Conservation (phyloP, 2,888 invertebrate species). For the Danaus chrysippus region DNA sequence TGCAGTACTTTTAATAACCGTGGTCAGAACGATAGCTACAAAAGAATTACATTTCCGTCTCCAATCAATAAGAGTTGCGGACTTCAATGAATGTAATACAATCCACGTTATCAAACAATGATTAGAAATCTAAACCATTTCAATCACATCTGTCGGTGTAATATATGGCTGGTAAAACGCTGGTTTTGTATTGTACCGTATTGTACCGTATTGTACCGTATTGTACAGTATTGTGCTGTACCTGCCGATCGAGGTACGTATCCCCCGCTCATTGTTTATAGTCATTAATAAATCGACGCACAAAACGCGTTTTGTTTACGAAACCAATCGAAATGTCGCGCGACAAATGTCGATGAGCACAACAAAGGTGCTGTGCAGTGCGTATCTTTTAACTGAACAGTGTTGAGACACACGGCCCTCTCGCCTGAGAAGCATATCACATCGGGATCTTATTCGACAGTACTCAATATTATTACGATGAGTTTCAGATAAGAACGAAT, state of each 20-base stretch:
- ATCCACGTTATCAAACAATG: constrained; percentile 2
- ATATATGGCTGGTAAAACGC: neutral
- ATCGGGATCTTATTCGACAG: neutral
- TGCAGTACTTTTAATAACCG: too few relatives aligned
- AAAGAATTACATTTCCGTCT: neutral
- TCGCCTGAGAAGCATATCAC: constrained; percentile 10
- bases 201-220: neutral
- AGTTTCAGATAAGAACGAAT: too few relatives aligned
- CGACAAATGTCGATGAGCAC: constrained; percentile 62
- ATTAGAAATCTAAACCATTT: constrained; percentile 3
- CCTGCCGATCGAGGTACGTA: constrained; percentile 48
- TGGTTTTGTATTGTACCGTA: neutral
- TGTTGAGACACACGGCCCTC: constrained; percentile 41
- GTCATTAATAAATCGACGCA: constrained; percentile 63
- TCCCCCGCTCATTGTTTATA: constrained; percentile 41
- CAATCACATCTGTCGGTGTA: constrained; percentile 1
- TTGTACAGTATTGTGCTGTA: constrained; percentile 31
- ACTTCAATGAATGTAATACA: constrained; percentile 5
- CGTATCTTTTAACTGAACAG: constrained; percentile 52
- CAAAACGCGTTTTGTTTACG: constrained; percentile 68
- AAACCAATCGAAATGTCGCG: constrained; percentile 69
- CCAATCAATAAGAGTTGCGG: neutral
- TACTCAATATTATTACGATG: neutral
- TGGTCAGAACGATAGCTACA: too few relatives aligned
- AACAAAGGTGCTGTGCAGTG: constrained; percentile 61